Base-by-base conservation (phyloP, 2,113 vertebrate genomes). In the Cebus imitator region DNA sequence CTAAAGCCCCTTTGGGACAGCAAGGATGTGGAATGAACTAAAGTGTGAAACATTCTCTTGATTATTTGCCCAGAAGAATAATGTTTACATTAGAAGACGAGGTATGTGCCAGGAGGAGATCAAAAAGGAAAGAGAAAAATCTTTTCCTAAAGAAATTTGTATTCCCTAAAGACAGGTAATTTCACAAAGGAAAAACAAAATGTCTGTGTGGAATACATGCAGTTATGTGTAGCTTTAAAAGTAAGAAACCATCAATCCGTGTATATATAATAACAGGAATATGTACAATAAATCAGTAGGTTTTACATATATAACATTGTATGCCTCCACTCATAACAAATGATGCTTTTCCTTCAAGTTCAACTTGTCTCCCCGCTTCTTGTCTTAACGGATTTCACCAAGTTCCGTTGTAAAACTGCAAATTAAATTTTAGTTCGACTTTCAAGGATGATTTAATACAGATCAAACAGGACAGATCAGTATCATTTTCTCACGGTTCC, bases 351-450 rank as follows among this genome's bases (percentile, higher is more conserved):
- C 43, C 73, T 81, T 78, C 52, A 96, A 90, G 82, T 83, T 91
- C 73, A 97, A 79, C 32, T 91, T 96, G 84, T 90, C 35, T 89
- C 18, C 72, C 79, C 7, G 37, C 37, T 91, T 64, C 45, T 79
- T 55, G 40, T 91, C 68, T 86, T 95, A 90, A 97, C 93, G 52
- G 76, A 96, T 91, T 96, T 97, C 64, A 93, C 35, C n/a, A 83
- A 97, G 72, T 70, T 72, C 40, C 79, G 94, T 64, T 91, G 50
- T 91, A 96, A 97, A 90, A 64, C 52, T 30, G 64, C 76, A 96
- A 97, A 90, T 16, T 89, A 40, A 96, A 96, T 96, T 97, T 96
- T 66, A 97, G 92, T 78, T 96, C 37, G 55, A 55, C 92, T 93
- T 94, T 94, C 45, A 95, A 84, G 57, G 94, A 94, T 90, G 90